Conservation (phyloP, 1,140 invertebrate species). For the Drosophila lacteicornis region DNA sequence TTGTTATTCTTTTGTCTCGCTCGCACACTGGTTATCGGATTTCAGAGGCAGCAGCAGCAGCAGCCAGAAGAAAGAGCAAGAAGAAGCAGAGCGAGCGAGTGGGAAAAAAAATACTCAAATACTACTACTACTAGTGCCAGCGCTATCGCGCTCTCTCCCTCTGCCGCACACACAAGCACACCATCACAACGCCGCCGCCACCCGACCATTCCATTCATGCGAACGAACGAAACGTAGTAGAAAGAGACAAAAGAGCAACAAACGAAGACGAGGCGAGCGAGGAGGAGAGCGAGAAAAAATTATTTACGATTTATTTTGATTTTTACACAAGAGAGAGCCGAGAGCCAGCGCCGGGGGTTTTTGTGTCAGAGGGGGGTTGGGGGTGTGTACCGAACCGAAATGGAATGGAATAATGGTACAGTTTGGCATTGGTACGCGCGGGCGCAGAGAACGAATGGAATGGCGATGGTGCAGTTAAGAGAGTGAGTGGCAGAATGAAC, state of each 20-base stretch:
- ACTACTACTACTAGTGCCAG: conserved; percentile 71
- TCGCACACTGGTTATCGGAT: conserved; percentile 81
- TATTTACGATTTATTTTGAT: conserved; percentile 84
- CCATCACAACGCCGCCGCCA: conserved; percentile 6
- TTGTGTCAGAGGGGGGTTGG: conserved; percentile 72
- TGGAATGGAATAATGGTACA: conserved; percentile 66
- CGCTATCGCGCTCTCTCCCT: conserved; percentile 31
- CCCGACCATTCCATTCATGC: conserved; percentile 76
- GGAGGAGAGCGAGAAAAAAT: conserved; percentile 57
- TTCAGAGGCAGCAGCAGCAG: conserved; percentile 58
- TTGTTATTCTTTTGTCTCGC: conserved; percentile 82
- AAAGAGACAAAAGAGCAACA: conserved; percentile 58
- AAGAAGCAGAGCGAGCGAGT: conserved; percentile 20
- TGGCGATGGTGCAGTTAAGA: conserved; percentile 16
- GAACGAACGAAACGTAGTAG: conserved; percentile 62
- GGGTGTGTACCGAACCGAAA: conserved; percentile 35
- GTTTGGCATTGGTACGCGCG: conserved; percentile 71
- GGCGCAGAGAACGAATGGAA: conserved; percentile 40
- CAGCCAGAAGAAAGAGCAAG: conserved; percentile 38
- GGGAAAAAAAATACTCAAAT: conserved; percentile 65
- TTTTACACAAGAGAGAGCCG: conserved; percentile 39
- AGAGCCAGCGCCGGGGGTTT: conserved; percentile 38
- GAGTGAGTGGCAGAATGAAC: conserved; percentile 39
- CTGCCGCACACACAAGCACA: conserved; percentile 7
- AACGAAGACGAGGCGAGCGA: conserved; percentile 12